Conservation (phyloP, 2,113 vertebrate species). For the Chitala chitala region DNA sequence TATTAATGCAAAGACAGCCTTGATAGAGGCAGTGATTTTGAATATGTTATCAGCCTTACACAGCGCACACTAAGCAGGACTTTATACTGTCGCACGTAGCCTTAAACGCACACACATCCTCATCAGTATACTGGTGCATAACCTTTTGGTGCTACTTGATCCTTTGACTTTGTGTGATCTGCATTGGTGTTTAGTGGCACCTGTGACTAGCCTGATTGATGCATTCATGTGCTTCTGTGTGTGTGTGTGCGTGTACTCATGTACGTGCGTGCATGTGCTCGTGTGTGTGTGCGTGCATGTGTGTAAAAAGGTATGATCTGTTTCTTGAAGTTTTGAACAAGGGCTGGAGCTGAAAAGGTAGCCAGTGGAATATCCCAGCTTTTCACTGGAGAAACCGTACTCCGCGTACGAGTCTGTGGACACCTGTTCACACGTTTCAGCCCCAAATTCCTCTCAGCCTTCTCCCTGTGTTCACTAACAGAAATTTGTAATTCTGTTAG, state of each 20-base stretch:
- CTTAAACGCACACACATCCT: no score
- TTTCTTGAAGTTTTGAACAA: no score
- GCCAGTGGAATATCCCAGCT: no score
- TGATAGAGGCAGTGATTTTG: neutral
- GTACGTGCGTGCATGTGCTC: neutral
- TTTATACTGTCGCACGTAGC: neutral
- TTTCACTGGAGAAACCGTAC: no score
- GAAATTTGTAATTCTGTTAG: slow-evolving; percentile 64
- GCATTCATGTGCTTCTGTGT: neutral
- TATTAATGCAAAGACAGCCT: slow-evolving; percentile 12
- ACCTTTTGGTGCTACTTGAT: no score
- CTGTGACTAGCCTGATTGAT: slow-evolving; percentile 79
- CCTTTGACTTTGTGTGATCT: neutral
- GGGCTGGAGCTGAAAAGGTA: no score
- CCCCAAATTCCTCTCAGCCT: neutral
- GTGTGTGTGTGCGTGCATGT: neutral
- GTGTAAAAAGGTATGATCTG: neutral
- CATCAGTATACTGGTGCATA: no score
- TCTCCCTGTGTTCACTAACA: slow-evolving; percentile 12
- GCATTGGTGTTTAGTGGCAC: slow-evolving; percentile 48
- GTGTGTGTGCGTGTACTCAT: neutral
- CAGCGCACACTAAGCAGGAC: neutral
- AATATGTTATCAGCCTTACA: slow-evolving; percentile 7
- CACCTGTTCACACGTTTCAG: neutral
- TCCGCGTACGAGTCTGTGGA: no score